Base-by-base conservation (phyloP, 2,888 invertebrate species). In the Daptonema setosum region DNA sequence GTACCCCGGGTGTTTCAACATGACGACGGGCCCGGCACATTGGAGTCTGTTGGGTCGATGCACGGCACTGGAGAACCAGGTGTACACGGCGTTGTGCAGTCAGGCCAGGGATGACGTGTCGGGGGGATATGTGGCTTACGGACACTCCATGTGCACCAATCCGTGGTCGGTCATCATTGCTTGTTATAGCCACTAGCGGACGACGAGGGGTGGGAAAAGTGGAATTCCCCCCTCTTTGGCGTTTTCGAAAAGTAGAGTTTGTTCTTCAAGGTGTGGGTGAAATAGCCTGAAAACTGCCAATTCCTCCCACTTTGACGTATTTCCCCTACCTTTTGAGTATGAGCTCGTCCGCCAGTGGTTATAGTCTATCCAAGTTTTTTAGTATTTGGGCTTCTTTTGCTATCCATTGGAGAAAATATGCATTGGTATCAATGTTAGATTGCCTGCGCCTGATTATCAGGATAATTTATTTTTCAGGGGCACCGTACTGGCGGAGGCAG, bases 1-100 rank as follows among this genome's bases (percentile, higher is more conserved):
- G 28, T 93, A 88, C 74, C 93, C 93, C 0, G 90, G 83, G 28
- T 90, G 91, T 1, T 93, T 93, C 73, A 93, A 88, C 73, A 85
- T 85, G 84, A 87, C 86, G 1, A 93, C 93, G 0, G 93, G 93
- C 0, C 88, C 90, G 0, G 75, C 81, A 56, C 91, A 93, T 72
- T 95, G 90, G 88, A 83, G 87, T 68, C 71, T 87, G 2, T 74
- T 93, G 24, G 82, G 81, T 58, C 78, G 84, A 52, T 79, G 81
- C 0, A 77, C 91, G 54, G 90, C 93, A 41, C 76, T 81, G 35
- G 91, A 93, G 74, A 83, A 85, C 71, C 90, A 91, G 75, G 74
- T 68, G 50, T 25, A 80, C 75, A 83, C 88, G 45, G 85, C 83
- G 26, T 79, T 82, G 1, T 80, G 85, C 54, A 83, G 86, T 53